Evolutionary conservation across 2,113 vertebrate genomes (phyloP).

Genomic region (Silurus asotus): DNA sequence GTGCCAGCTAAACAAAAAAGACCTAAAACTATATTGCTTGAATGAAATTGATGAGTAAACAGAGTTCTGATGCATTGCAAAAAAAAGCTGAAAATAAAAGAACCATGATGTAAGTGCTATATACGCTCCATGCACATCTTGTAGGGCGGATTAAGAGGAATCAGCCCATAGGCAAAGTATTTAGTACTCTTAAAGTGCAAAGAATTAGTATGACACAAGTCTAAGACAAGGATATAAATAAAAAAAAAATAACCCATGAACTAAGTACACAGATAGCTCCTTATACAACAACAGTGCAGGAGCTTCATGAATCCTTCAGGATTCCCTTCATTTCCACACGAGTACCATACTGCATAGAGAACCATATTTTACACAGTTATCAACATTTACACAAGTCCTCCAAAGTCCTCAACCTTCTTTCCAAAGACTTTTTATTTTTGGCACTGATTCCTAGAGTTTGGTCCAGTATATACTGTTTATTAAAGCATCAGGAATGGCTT

Average conservation of each 20-base stretch:
- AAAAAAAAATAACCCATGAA: constrained; percentile 73
- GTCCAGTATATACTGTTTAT: constrained; percentile 30
- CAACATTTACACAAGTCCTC: constrained; percentile 37
- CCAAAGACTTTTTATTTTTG: constrained; percentile 40
- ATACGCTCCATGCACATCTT: constrained; percentile 32
- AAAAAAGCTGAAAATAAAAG: not conserved
- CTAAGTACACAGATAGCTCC: constrained; percentile 84
- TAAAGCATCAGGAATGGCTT: constrained; percentile 38
- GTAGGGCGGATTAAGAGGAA: constrained; percentile 24
- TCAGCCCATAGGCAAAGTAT: constrained; percentile 83
- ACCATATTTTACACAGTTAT: constrained; percentile 44
- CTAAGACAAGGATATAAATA: constrained; percentile 72
- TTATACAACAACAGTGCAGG: constrained; percentile 78
- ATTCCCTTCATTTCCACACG: constrained; percentile 38
- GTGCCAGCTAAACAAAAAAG: not conserved
- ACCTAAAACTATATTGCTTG: not conserved
- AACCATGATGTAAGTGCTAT: constrained; percentile 40
- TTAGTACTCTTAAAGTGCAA: constrained; percentile 95
- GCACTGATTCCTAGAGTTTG: constrained; percentile 44
- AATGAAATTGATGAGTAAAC: constrained; percentile 10
- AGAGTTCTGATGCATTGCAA: not conserved
- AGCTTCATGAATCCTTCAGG: constrained; percentile 51
- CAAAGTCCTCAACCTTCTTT: constrained; percentile 35
- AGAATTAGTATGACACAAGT: constrained; percentile 83
- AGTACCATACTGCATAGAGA: constrained; percentile 47